Percentiles rank a stretch among this genome's conserved stretches.
phyloP scores from a whole-genome alignment of 2,888 invertebrate species.

The Lithophane leautieri region DNA sequence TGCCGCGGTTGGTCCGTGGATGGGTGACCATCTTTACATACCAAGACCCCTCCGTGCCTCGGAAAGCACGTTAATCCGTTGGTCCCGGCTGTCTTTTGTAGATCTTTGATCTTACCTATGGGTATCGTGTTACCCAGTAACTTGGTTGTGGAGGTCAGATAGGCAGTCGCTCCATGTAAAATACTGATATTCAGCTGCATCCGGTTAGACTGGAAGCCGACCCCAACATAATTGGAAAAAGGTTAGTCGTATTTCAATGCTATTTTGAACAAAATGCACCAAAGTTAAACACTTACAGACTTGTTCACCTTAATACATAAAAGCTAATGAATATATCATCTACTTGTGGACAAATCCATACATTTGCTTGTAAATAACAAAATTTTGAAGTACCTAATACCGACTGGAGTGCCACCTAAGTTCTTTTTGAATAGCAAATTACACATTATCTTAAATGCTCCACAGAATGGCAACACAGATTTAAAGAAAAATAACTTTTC shows the following conservation, averaged over 20 bases:
- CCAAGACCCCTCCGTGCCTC: too few species aligned
- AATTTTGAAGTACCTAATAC: slow-evolving; percentile 50
- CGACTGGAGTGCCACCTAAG: slow-evolving; percentile 52
- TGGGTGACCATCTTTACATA: too few species aligned
- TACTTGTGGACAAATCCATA: slow-evolving; percentile 38
- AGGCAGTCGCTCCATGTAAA: too few species aligned
- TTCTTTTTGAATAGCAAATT: slow-evolving; percentile 69
- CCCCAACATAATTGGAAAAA: too few species aligned
- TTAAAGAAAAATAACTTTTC: slow-evolving; percentile 77
- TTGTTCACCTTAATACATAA: not conserved
- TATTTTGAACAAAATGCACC: not conserved
- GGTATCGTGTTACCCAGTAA: too few species aligned
- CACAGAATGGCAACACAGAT: slow-evolving; percentile 67
- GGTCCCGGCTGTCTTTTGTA: too few species aligned
- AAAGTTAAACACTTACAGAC: slow-evolving; percentile 20
- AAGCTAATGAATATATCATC: slow-evolving; percentile 51
- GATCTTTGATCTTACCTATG: too few species aligned
- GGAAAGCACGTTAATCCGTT: too few species aligned
- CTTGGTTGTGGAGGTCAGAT: too few species aligned
- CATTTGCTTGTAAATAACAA: slow-evolving; percentile 59
- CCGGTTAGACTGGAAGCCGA: too few species aligned
- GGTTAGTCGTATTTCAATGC: not conserved
- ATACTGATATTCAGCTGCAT: too few species aligned
- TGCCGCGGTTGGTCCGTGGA: too few species aligned
- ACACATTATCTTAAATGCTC: slow-evolving; percentile 64